Conservation (phyloP, 2,888 invertebrate species). For the Brenthis daphne region DNA sequence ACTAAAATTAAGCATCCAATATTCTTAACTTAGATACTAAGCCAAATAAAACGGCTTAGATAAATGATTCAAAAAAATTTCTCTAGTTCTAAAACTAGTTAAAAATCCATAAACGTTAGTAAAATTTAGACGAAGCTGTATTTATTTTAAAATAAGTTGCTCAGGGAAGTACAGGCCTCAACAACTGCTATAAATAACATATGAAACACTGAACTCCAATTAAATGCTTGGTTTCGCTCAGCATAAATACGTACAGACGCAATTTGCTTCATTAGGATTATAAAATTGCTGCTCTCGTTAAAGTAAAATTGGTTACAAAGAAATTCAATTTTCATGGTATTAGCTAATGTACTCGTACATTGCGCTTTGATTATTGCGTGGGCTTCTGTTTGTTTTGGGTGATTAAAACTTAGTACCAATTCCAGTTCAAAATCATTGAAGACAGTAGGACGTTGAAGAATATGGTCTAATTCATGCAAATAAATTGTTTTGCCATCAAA, state of each 20-base stretch:
- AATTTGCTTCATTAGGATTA: constrained; percentile 34
- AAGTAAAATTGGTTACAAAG: constrained; percentile 35
- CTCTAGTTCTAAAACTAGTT: no score
- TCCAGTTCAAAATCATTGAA: not conserved
- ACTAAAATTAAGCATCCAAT: no score
- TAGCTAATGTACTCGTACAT: constrained; percentile 28
- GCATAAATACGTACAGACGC: constrained; percentile 27
- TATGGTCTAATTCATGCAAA: not conserved
- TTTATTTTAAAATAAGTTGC: not conserved
- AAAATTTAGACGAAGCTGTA: no score
- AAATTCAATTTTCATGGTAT: constrained; percentile 30
- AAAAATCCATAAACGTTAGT: no score
- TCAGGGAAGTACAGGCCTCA: not conserved
- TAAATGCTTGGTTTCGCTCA: constrained; percentile 26
- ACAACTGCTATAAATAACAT: constrained; percentile 18
- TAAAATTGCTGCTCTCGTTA: constrained; percentile 33
- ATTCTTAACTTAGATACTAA: no score
- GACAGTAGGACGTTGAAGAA: not conserved
- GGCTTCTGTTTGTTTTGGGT: constrained; percentile 8
- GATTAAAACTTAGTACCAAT: constrained; percentile 6
- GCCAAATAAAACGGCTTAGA: no score
- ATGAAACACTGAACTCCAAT: constrained; percentile 32
- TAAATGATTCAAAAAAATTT: no score
- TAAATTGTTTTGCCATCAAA: no score
- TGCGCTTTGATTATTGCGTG: constrained; percentile 13